Evolutionary conservation across 35 echinoderm and acorn worm species (phyloP).

Genomic region (Heliocidaris tuberculata): DNA sequence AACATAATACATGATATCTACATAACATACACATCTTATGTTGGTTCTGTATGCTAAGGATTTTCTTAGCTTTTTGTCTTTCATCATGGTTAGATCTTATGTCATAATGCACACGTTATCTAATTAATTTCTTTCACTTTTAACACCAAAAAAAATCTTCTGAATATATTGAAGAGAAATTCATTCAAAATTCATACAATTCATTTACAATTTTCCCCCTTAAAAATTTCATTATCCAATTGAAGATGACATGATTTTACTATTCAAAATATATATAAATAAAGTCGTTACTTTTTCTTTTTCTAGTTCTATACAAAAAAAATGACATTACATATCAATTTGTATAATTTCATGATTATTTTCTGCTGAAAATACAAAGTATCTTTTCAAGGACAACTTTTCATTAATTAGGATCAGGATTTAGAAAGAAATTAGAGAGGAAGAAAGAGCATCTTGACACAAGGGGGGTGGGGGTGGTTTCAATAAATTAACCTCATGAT

Average conservation of each 20-base stretch:
- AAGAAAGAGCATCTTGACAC: background rate
- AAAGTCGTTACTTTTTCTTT: background rate
- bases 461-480: background rate
- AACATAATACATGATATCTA: background rate
- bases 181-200: background rate
- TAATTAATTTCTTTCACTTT: background rate
- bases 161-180: background rate
- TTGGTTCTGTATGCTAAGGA: background rate
- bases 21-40: background rate
- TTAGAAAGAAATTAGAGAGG: background rate
- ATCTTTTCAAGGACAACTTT: no score
- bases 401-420: no score
- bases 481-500: background rate
- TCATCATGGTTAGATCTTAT: background rate
- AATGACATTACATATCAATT: background rate
- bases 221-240: background rate
- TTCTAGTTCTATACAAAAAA: background rate
- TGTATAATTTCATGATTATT: background rate
- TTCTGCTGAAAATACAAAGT: background rate
- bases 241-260: background rate
- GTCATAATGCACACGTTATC: background rate
- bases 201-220: background rate
- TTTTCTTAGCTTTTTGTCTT: background rate
- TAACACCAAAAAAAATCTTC: background rate
- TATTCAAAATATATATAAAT: constrained; percentile 14